A percentile compares a stretch with the other conserved stretches of the same genome.
These are phyloP conservation scores for Acipenser oxyrinchus DNA, from an alignment of 2,797 vertebrate genomes.

Conservation along the genomic window DNA sequence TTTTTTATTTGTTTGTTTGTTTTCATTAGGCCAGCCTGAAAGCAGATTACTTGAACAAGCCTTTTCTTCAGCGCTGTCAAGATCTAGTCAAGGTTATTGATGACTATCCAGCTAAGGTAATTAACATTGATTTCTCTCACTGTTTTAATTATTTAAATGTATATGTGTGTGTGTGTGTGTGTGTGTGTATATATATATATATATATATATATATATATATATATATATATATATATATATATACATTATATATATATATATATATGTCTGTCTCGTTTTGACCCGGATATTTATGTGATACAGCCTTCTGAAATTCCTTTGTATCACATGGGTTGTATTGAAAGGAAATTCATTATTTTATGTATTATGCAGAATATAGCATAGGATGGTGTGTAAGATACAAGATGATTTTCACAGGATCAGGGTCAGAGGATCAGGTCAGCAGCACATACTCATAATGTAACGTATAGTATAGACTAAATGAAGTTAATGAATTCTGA, in stretches of 20 bases:
- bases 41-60: constrained; percentile 72
- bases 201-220: neutral
- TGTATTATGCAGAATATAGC: too few species aligned
- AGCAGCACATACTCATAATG: too few species aligned
- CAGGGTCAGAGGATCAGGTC: too few species aligned
- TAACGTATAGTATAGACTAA: neutral
- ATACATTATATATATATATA: too few species aligned
- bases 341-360: too few species aligned
- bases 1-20: constrained; percentile 8
- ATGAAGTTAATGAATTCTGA: neutral
- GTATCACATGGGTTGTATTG: too few species aligned
- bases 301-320: too few species aligned
- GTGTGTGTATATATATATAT: neutral
- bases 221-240: too few species aligned
- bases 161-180: neutral
- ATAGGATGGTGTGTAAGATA: too few species aligned
- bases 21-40: constrained; percentile 73
- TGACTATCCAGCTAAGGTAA: constrained; percentile 88
- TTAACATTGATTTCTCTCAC: constrained; percentile 10
- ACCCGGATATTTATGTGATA: too few species aligned
- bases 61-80: constrained; percentile 78
- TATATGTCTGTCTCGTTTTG: too few species aligned
- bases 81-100: constrained; percentile 83
- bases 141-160: neutral
- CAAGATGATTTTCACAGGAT: too few species aligned